Evolutionary conservation across 2,888 invertebrate genomes (phyloP).

Genomic region (Laothoe populi): DNA sequence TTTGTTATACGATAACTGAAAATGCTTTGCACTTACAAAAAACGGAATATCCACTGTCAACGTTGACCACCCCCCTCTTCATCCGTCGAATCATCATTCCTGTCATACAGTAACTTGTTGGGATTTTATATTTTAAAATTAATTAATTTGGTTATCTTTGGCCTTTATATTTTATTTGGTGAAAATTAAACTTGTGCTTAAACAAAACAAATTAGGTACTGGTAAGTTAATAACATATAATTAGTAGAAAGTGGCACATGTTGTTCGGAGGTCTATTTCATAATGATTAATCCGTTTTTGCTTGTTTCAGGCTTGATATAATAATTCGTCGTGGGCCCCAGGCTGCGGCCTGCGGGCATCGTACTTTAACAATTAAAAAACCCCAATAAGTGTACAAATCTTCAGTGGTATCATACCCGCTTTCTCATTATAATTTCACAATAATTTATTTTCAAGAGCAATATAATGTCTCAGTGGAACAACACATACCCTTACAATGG

Average conservation of each 20-base stretch:
- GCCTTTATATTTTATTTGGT: slow-evolving; percentile 57
- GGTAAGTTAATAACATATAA: slow-evolving; percentile 47
- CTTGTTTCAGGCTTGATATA: slow-evolving; percentile 57
- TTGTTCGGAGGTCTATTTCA: slow-evolving; percentile 49
- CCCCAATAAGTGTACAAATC: slow-evolving; percentile 41
- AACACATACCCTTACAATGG: slow-evolving; percentile 72
- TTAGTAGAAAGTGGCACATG: slow-evolving; percentile 59
- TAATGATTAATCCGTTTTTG: slow-evolving; percentile 43
- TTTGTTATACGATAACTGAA: not conserved
- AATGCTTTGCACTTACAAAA: not conserved
- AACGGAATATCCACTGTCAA: slow-evolving; percentile 35
- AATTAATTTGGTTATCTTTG: slow-evolving; percentile 74
- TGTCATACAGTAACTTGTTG: slow-evolving; percentile 65
- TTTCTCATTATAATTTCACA: slow-evolving; percentile 52
- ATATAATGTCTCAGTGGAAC: slow-evolving; percentile 79
- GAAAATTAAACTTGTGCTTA: slow-evolving; percentile 42
- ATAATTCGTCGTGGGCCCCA: slow-evolving; percentile 54
- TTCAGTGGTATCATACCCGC: slow-evolving; percentile 36
- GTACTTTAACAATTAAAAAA: slow-evolving; percentile 38
- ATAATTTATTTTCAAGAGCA: slow-evolving; percentile 41
- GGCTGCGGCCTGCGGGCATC: slow-evolving; percentile 79
- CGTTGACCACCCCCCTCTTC: slow-evolving; percentile 36
- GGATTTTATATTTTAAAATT: slow-evolving; percentile 62
- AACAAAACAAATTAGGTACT: slow-evolving; percentile 39
- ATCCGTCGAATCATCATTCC: slow-evolving; percentile 61